Evolutionary conservation across 2,113 vertebrate genomes (phyloP), one percentile per base, ranked within the genome.

Genomic region (Tachycineta bicolor): DNA sequence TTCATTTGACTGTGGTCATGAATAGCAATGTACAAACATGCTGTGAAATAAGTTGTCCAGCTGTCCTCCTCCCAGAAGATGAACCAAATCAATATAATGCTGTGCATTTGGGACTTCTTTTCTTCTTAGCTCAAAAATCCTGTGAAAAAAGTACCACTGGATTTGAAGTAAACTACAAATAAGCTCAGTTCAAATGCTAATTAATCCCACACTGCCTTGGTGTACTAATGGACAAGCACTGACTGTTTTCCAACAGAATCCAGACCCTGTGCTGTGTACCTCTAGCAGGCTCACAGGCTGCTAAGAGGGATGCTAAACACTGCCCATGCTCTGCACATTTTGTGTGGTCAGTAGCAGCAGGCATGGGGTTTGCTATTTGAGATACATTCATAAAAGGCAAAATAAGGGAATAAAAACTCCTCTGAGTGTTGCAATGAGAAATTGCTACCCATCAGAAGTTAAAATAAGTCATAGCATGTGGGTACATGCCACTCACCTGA

Each of bases 401-500:
- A 87, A 58, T 12, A 89, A 76, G 41, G n/a, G 49, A 4, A 34
- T 62, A 53, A 58, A 15, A 46, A 2, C 7, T 55, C 33, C 18
- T 75, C 23, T 68, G 52, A 60, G 14, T 43, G 28, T 12, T 83
- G 26, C 41, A 52, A 14, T 18, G 41, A 68, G 58, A 78, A 64
- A 37, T 7, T 28, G 39, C 24, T 84, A n/a, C 33, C 77, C 50
- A 49, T 65, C 31, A 75, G 28, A 41, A 80, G 20, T 11, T 49
- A 65, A 58, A 89, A 31, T 59, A 49, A 43, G 21, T 44, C 2
- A 1, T 1, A 67, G 82, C 0, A 0, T 52, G 56, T 9, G 1
- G 14, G 34, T 60, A 52, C 0, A 0, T n/a, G 31, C 47, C 18
- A 10, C 46, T 25, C 0, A 1, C 28, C 28, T 73, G 84, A 55